These are phyloP conservation scores for Genyomyrus donnyi DNA, from an alignment of 2,113 vertebrate genomes.

Conservation along the genomic window DNA sequence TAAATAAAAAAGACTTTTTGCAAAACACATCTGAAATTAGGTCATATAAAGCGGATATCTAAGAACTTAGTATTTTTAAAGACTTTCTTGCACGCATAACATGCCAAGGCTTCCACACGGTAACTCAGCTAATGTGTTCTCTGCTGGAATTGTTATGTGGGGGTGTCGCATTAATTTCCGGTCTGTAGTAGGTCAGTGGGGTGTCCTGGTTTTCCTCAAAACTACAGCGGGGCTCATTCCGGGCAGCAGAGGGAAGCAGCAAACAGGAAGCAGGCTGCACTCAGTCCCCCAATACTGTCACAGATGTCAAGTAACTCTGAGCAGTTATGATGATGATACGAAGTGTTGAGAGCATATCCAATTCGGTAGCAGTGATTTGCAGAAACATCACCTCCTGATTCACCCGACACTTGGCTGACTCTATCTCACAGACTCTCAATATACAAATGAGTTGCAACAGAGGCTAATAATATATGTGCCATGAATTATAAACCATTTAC, in stretches of 20 bases:
- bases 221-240: not conserved
- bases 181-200: not conserved
- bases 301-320: not conserved
- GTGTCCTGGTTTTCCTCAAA: not conserved
- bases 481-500: slow-evolving; percentile 5
- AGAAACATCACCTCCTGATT: not conserved
- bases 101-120: not conserved
- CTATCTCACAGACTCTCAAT: not conserved
- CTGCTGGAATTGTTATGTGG: slow-evolving; percentile 13
- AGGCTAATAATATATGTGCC: slow-evolving; percentile 5
- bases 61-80: not conserved
- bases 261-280: not conserved
- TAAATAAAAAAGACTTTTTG: not conserved
- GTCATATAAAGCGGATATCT: not conserved
- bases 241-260: not conserved
- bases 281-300: not conserved
- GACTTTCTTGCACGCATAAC: not conserved
- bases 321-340: not conserved
- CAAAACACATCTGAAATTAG: not conserved
- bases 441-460: not conserved
- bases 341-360: not conserved
- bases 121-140: not conserved
- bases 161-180: not conserved
- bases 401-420: not conserved
- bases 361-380: not conserved